Evolutionary conservation across 2,797 vertebrate genomes (phyloP), one percentile per base, ranked within the genome.

Genomic region (Gobionotothen gibberifrons): DNA sequence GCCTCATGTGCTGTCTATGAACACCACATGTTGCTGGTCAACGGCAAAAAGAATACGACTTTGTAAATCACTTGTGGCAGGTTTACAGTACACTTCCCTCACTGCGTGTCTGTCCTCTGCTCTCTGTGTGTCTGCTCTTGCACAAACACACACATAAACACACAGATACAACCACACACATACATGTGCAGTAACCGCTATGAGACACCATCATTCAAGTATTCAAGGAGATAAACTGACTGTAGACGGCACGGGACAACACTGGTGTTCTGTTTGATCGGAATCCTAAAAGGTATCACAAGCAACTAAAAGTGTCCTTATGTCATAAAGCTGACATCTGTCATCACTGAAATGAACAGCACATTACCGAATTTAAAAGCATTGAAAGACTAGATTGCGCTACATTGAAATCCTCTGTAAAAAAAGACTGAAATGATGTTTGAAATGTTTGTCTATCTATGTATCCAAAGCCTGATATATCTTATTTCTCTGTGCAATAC

Each of bases 21-120:
- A 81, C 87, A 92, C 90, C 94, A 94, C 88, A 94, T 95, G 93
- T 92, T 92, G 83, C 88, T 76, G 85, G 89, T 92, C 93, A 93
- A 89, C 72, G 58, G 81, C 82, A 86, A 74, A 83, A 88, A 88
- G 93, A 91, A 91, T 89, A 93, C 65, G 83, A 82, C 83, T 91
- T 84, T 79, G 85, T 89, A 91, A 93, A 94, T 92, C 82, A 91
- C 85, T 90, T 89, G 88, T 92, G 93, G 90, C 89, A 87, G 89
- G 87, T 93, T 92, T 90, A 89, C 85, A 83, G 84, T 85, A 74
- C 69, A 58, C 77, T 82, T 78, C 66, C 68, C 86, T 78, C 63
- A 29, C 74, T 82, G 76, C 26, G 51, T 74, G 78, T 85, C 83
- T 85, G 72, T 82, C 78, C 85, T 36, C 32, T 56, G 66, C 82